Evolutionary conservation across 2,113 vertebrate genomes (phyloP).

Genomic region (Pomatorhinus ruficollis): DNA sequence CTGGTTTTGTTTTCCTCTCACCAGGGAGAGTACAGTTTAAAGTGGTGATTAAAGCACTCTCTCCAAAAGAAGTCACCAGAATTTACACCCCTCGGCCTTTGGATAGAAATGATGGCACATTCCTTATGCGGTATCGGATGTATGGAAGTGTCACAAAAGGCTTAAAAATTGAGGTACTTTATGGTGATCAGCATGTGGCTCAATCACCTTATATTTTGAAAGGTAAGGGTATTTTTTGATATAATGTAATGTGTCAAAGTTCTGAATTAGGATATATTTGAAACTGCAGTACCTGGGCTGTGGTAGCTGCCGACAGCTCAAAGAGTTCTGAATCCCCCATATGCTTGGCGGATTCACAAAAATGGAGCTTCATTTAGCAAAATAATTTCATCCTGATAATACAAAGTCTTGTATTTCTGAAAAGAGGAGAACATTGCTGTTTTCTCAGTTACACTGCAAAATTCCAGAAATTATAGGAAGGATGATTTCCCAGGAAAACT

Average conservation of each 20-base stretch:
- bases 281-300: not conserved
- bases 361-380: not conserved
- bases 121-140: slow-evolving; percentile 87
- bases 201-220: slow-evolving; percentile 86
- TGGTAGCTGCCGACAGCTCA: not conserved
- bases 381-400: not conserved
- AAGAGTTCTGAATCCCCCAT: not conserved
- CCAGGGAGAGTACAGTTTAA: slow-evolving; percentile 83
- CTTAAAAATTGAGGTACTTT: slow-evolving; percentile 83
- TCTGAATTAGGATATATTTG: not conserved
- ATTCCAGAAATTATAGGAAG: not conserved
- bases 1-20: slow-evolving; percentile 21
- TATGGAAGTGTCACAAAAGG: slow-evolving; percentile 80
- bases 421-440: not conserved
- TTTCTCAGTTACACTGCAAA: not conserved
- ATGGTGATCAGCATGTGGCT: slow-evolving; percentile 80
- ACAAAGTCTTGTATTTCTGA: not conserved
- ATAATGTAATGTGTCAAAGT: not conserved
- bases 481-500: not conserved
- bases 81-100: slow-evolving; percentile 83
- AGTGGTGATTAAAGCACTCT: slow-evolving; percentile 83
- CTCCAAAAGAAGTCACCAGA: slow-evolving; percentile 78
- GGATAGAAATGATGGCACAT: slow-evolving; percentile 90
- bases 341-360: not conserved
- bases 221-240: slow-evolving; percentile 68